Evolutionary conservation across 1,140 invertebrate genomes (phyloP).

Genomic region (Chlorops oryzae): DNA sequence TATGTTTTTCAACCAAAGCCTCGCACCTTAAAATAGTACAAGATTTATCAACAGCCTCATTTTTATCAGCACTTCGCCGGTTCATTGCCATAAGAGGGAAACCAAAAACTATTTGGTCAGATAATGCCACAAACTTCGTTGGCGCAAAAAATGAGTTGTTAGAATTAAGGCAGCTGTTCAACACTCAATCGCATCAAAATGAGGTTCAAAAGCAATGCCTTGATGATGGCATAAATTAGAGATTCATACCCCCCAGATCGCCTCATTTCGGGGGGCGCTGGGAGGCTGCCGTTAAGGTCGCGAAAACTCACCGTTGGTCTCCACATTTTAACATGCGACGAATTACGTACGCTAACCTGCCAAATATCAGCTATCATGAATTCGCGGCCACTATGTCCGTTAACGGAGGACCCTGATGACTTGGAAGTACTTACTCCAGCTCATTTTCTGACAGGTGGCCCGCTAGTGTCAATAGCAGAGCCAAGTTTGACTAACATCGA

Average conservation of each 20-base stretch:
- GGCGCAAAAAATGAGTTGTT: too few relatives aligned
- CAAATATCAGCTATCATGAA: neutral
- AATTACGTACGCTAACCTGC: neutral
- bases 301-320: neutral
- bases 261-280: too few relatives aligned
- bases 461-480: neutral
- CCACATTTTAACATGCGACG: neutral
- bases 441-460: neutral
- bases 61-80: too few relatives aligned
- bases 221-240: conserved; percentile 1
- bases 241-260: too few relatives aligned
- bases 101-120: too few relatives aligned
- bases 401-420: neutral
- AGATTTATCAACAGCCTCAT: too few relatives aligned
- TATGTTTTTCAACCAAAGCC: conserved; percentile 23
- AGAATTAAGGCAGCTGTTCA: too few relatives aligned
- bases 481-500: neutral
- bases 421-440: neutral
- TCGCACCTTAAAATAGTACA: conserved; percentile 22
- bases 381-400: neutral
- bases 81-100: too few relatives aligned
- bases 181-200: too few relatives aligned
- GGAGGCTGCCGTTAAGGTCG: neutral
- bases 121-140: too few relatives aligned
- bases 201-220: neutral